Conservation (phyloP, 2,113 vertebrate species). For the Silurus glanis region DNA sequence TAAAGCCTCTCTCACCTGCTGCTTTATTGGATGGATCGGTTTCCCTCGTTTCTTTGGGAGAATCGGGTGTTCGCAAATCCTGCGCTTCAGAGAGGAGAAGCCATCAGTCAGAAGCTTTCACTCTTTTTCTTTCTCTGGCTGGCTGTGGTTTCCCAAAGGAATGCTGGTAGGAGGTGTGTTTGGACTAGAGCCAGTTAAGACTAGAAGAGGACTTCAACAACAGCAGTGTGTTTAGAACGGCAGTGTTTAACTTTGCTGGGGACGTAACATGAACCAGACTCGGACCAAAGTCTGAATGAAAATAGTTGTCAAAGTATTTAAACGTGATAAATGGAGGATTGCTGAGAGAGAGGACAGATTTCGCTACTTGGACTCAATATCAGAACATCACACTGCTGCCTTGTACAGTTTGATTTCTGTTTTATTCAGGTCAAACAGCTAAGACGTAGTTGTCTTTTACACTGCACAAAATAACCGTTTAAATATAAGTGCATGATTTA, state of each 20-base stretch:
- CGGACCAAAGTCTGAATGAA: conserved; percentile 34
- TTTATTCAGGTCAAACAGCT: not conserved
- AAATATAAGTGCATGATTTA: too few relatives aligned
- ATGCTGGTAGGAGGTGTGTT: conserved; percentile 42
- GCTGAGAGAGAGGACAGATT: conserved; percentile 16
- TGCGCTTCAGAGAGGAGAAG: conserved; percentile 15
- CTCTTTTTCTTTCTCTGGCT: conserved; percentile 24
- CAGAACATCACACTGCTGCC: not conserved
- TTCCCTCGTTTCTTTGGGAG: conserved; percentile 22
- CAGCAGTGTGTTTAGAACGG: conserved; percentile 43
- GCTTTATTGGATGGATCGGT: conserved; percentile 48
- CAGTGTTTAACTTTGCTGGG: conserved; percentile 30
- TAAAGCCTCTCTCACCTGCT: conserved; percentile 37
- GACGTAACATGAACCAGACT: conserved; percentile 47
- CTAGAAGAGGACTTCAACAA: conserved; percentile 39
- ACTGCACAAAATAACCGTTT: too few relatives aligned
- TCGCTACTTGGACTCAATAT: conserved; percentile 14
- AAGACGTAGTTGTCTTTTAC: not conserved
- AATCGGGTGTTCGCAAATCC: conserved; percentile 29
- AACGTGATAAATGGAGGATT: conserved; percentile 7
- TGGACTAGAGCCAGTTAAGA: conserved; percentile 44
- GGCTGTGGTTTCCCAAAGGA: conserved; percentile 35
- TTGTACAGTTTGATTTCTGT: not conserved
- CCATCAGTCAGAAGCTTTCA: conserved; percentile 46
- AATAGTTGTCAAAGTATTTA: conserved; percentile 52